Conservation (phyloP, 2,888 invertebrate genomes). For the Laspeyria flexula region DNA sequence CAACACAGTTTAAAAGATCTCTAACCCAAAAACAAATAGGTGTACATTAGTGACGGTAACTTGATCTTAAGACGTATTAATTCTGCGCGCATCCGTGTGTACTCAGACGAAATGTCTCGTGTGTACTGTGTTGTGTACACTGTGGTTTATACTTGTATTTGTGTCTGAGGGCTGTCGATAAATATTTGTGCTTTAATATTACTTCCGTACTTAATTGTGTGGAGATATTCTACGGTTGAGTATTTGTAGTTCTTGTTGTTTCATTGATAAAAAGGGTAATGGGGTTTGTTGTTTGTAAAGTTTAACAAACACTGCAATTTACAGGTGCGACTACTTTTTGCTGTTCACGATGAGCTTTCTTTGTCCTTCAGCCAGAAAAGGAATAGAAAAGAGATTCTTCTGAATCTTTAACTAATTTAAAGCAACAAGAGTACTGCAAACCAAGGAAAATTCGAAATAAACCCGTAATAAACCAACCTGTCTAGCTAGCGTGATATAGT, state of each 20-base stretch:
- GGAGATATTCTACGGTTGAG: neutral
- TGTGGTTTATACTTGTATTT: conserved; percentile 16
- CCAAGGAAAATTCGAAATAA: no score
- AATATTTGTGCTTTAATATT: conserved; percentile 26
- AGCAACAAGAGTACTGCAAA: no score
- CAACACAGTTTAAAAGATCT: conserved; percentile 28
- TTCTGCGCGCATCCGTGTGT: conserved; percentile 49
- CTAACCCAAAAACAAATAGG: conserved; percentile 50
- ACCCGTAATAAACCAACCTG: no score
- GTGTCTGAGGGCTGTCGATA: conserved; percentile 12
- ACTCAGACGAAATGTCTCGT: conserved; percentile 18
- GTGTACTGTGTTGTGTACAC: conserved; percentile 24
- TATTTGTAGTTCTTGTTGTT: neutral
- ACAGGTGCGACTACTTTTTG: no score
- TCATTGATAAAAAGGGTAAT: no score
- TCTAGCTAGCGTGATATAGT: no score
- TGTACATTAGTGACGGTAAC: conserved; percentile 56
- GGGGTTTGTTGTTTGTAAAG: no score
- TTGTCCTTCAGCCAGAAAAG: no score
- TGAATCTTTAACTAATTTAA: no score
- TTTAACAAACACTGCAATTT: no score
- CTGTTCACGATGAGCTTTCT: no score
- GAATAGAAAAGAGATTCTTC: no score
- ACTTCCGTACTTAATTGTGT: conserved; percentile 7
- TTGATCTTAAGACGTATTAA: conserved; percentile 56